Evolutionary conservation across 2,888 invertebrate genomes (phyloP), one percentile per base, ranked within the genome.

Genomic region (Ornithoptera priamus): DNA sequence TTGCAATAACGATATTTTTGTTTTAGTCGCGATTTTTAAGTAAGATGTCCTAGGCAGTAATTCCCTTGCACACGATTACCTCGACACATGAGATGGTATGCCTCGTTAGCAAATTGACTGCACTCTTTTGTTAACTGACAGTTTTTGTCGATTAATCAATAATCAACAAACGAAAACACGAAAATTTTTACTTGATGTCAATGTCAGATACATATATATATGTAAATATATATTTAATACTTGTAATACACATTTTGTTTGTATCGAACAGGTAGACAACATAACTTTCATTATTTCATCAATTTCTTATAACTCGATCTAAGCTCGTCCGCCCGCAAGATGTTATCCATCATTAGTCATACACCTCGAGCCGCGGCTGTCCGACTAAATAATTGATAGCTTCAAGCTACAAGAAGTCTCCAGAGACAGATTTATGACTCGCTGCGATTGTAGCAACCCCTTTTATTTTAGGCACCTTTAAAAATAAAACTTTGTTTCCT

Each of bases 361-460:
- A 82, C 76, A 78, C 75, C 77, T 77, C 72, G 73, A 68, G 72
- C 74, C 70, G 73, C 73, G 74, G 70, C 83, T 81, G 84, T 81
- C 82, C 77, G 80, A 83, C 80, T 85, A 80, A 87, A 88, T 87
- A 87, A 88, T 83, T 85, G 77, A 86, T 88, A 81, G 77, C 76
- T 76, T 71, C 75, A 75, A 75, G 78, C 76, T 80, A 75, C 81
- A 83, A 85, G 80, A 84, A 84, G 82, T 81, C 86, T 78, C 79
- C 70, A 56, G 82, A 81, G 84, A 84, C 81, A 83, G 82, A 86
- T 87, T 87, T 85, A 87, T 85, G 82, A 82, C 81, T 78, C 70
- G 74, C 78, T 78, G 73, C 77, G 79, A 81, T 81, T 76, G 76
- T 80, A 80, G 22, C 60, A 64, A 65, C 68, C 67, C 65, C 71